Conservation (phyloP, 53 echinoderm and acorn worm species). For the Paelopatides confundens region DNA sequence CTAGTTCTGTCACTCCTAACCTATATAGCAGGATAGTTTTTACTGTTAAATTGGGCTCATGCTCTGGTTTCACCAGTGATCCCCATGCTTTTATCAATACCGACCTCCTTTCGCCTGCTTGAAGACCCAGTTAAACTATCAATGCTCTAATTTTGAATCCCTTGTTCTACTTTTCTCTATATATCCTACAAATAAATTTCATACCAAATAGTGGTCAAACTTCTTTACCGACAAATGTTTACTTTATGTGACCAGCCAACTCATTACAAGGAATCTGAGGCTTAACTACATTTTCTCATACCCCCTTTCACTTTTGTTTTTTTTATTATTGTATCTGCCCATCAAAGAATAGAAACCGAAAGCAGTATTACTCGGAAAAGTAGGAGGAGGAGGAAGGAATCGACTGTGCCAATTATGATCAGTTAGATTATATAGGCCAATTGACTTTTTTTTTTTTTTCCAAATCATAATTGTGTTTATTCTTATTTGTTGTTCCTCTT, state of each 20-base stretch:
- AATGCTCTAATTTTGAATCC: constrained; percentile 18
- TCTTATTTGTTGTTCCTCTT: background rate
- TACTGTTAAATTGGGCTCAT: constrained; percentile 38
- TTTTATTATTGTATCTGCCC: background rate
- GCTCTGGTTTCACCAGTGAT: constrained; percentile 35
- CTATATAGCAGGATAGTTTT: constrained; percentile 26
- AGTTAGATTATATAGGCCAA: constrained; percentile 36
- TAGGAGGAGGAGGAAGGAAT: background rate
- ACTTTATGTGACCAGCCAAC: constrained; percentile 41
- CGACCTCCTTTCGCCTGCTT: constrained; percentile 44
- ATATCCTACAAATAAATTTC: constrained; percentile 25
- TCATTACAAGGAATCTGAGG: constrained; percentile 9
- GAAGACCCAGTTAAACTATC: constrained; percentile 43
- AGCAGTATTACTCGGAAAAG: background rate
- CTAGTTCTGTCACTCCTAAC: constrained; percentile 46
- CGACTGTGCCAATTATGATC: constrained; percentile 38
- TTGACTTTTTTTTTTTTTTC: background rate
- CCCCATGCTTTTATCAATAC: constrained; percentile 36
- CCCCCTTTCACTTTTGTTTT: background rate
- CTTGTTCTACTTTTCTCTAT: constrained; percentile 35
- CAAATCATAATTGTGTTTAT: background rate
- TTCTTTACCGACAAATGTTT: constrained; percentile 25
- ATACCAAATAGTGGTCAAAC: constrained; percentile 29
- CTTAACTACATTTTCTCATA: background rate
- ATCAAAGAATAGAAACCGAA: constrained; percentile 13